A percentile compares a stretch with the other conserved stretches of the same genome.
Evolutionary conservation across 1,140 invertebrate genomes (phyloP).

Genomic region (Mizuhopecten yessoensis): DNA sequence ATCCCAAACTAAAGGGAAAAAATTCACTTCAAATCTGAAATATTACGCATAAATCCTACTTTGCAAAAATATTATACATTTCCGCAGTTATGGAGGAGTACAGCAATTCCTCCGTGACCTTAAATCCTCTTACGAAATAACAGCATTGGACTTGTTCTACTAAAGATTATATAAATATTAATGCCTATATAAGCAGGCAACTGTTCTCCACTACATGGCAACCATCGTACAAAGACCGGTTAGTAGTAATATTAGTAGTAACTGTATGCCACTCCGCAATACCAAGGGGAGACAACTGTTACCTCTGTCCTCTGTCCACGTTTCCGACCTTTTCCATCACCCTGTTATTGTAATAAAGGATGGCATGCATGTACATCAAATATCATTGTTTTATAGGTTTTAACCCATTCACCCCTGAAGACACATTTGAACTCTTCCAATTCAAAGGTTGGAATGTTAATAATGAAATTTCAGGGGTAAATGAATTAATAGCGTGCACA

Average conservation of each 20-base stretch:
- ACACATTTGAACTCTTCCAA: too few relatives aligned
- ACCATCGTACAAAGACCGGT: not conserved
- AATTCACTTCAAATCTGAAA: too few relatives aligned
- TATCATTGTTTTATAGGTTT: too few relatives aligned
- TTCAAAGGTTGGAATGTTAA: too few relatives aligned
- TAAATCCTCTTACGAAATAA: not conserved
- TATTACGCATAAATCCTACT: too few relatives aligned
- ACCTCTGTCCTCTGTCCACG: slow-evolving; percentile 22
- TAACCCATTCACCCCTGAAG: too few relatives aligned
- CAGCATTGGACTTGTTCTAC: not conserved
- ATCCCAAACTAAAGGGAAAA: not conserved
- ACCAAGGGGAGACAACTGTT: slow-evolving; percentile 37
- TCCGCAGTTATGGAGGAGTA: too few relatives aligned
- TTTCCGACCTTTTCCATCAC: slow-evolving; percentile 37
- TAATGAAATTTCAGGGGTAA: too few relatives aligned
- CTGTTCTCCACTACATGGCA: not conserved
- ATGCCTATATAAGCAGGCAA: not conserved
- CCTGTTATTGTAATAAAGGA: slow-evolving; percentile 34
- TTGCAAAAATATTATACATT: too few relatives aligned
- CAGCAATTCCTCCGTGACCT: not conserved
- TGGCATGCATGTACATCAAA: slow-evolving; percentile 7
- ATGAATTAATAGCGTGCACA: not conserved
- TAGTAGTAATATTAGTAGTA: not conserved
- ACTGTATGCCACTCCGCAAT: not conserved
- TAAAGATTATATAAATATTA: too few relatives aligned